A percentile compares a stretch with the other conserved stretches of the same genome.
phyloP scores from a whole-genome alignment of 2,888 invertebrate genomes.

The Mechanitis mazaeus region DNA sequence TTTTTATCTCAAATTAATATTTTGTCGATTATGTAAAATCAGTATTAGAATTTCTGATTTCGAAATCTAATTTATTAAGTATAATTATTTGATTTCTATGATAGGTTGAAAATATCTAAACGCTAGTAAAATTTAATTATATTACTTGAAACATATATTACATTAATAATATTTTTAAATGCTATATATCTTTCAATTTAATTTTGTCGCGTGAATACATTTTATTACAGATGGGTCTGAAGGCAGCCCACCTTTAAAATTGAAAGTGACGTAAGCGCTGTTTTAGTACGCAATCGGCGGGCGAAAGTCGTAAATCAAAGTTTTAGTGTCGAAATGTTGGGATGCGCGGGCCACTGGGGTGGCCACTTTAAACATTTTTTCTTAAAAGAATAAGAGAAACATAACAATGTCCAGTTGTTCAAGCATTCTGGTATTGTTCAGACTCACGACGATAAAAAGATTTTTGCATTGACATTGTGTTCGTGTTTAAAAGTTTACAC shows the following conservation, averaged over 20 bases:
- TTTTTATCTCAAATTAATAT: not conserved
- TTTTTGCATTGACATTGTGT: constrained; percentile 46
- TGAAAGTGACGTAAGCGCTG: constrained; percentile 76
- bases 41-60: no score
- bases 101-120: no score
- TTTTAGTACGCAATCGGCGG: constrained; percentile 75
- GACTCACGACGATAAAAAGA: constrained; percentile 44
- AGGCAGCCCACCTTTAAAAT: constrained; percentile 62
- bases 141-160: no score
- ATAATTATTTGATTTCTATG: no score
- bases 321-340: constrained; percentile 76
- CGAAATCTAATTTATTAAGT: no score
- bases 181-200: not conserved
- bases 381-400: constrained; percentile 59
- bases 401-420: constrained; percentile 60
- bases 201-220: constrained; percentile 29
- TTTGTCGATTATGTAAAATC: no score
- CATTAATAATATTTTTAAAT: no score
- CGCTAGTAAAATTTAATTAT: no score
- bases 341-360: constrained; percentile 74
- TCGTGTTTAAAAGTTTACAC: constrained; percentile 10
- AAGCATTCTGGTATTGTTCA: constrained; percentile 61
- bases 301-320: constrained; percentile 73
- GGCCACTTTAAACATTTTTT: constrained; percentile 60
- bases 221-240: constrained; percentile 53